A percentile compares a stretch with the other conserved stretches of the same genome.
These are phyloP conservation scores for Pterocles gutturalis DNA, from an alignment of 2,113 vertebrate genomes.

Conservation along the genomic window DNA sequence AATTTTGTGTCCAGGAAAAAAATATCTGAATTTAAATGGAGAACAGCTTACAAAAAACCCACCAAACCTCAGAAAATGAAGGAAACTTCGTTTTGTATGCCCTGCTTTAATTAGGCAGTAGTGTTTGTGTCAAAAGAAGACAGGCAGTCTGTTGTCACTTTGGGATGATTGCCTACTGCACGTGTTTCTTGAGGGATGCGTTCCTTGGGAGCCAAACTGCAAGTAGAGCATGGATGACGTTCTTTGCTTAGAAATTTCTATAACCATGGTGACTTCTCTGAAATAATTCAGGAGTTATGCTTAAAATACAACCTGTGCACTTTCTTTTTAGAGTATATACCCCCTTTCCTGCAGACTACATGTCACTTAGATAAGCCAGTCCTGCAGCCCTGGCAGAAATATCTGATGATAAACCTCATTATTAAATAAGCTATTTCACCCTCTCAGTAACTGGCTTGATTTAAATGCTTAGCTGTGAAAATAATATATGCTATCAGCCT, in stretches of 20 bases:
- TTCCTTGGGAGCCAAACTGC: neutral
- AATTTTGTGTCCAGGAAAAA: constrained; percentile 19
- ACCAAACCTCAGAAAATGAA: neutral
- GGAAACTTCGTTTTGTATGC: neutral
- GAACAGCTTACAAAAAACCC: neutral
- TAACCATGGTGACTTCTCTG: neutral
- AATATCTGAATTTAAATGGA: neutral
- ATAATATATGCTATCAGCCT: neutral
- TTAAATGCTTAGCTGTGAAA: constrained; percentile 4
- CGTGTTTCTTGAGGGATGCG: neutral
- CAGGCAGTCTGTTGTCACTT: neutral
- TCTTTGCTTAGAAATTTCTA: neutral
- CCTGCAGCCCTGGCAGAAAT: neutral
- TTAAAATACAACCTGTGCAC: neutral
- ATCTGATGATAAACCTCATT: neutral
- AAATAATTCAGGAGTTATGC: neutral
- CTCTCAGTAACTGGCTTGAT: neutral
- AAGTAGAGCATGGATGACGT: neutral
- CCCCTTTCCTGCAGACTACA: neutral
- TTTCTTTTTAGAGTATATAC: neutral
- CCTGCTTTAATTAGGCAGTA: neutral
- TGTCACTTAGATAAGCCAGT: neutral
- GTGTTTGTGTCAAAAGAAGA: neutral
- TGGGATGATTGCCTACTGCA: neutral
- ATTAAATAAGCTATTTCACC: neutral